Percentiles rank a stretch among this genome's conserved stretches.
phyloP scores from a whole-genome alignment of 2,888 invertebrate genomes.

The Drosophila affinis region DNA sequence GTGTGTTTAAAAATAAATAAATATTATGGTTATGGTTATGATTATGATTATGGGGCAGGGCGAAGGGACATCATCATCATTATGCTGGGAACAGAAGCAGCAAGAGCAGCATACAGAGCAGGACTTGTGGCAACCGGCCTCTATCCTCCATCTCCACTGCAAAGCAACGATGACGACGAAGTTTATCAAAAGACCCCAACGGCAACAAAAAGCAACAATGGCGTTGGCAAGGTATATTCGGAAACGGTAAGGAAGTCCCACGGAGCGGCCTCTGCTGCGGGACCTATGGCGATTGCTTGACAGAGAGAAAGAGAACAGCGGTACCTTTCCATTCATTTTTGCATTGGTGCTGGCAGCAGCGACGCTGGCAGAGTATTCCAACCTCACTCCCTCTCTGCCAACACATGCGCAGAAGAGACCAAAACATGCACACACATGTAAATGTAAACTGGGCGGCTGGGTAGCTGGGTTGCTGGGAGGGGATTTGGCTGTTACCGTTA shows the following conservation, averaged over 20 bases:
- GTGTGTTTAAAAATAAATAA: constrained; percentile 68
- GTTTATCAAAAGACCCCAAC: constrained; percentile 79
- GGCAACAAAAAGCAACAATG: constrained; percentile 55
- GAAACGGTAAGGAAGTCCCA: not conserved
- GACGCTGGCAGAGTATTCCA: constrained; percentile 34
- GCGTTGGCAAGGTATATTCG: constrained; percentile 29
- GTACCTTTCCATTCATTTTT: not conserved
- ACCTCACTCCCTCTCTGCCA: not conserved
- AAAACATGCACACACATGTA: constrained; percentile 28
- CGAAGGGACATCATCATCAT: constrained; percentile 46
- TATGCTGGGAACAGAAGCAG: constrained; percentile 32
- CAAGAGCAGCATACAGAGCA: constrained; percentile 40
- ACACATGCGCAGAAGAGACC: constrained; percentile 59
- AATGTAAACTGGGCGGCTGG: not conserved
- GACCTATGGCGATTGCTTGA: not conserved
- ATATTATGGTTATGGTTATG: constrained; percentile 61
- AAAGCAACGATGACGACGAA: constrained; percentile 57
- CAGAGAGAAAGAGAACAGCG: not conserved
- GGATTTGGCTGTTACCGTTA: constrained; percentile 61
- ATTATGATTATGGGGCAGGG: constrained; percentile 1
- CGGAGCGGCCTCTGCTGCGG: not conserved
- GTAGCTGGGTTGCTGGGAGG: constrained; percentile 15
- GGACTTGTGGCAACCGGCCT: constrained; percentile 7
- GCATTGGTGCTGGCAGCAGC: constrained; percentile 47
- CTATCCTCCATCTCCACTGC: constrained; percentile 24